These are phyloP conservation scores for Botia kubotai DNA, from an alignment of 2,797 vertebrate species.

Conservation along the genomic window DNA sequence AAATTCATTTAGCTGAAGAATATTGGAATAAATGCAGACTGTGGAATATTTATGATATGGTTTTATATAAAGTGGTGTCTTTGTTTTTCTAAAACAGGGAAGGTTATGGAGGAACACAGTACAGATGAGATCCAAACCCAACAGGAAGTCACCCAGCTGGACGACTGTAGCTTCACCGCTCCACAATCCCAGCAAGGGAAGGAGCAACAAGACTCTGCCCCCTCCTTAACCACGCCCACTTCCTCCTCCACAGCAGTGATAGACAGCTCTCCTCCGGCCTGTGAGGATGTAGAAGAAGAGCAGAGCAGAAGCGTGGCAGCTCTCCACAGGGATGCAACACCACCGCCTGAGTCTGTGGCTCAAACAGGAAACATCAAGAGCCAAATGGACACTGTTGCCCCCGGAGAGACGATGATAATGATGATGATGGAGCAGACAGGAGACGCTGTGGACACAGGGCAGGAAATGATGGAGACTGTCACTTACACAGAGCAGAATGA, in stretches of 20 bases:
- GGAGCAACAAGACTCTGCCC: slow-evolving; percentile 56
- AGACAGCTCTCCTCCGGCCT: slow-evolving; percentile 62
- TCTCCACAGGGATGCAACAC: slow-evolving; percentile 62
- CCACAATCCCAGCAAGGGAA: slow-evolving; percentile 60
- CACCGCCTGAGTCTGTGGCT: slow-evolving; percentile 3
- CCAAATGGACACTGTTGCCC: slow-evolving; percentile 55
- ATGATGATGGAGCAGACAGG: slow-evolving; percentile 62
- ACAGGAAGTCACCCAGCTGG: slow-evolving; percentile 36
- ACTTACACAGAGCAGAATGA: slow-evolving; percentile 37
- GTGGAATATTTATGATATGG: background rate
- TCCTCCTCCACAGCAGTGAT: slow-evolving; percentile 66
- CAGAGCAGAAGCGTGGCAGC: slow-evolving; percentile 49
- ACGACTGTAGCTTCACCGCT: slow-evolving; percentile 27
- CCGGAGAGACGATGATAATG: slow-evolving; percentile 60
- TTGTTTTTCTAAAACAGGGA: slow-evolving; percentile 51
- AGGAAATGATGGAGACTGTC: slow-evolving; percentile 57
- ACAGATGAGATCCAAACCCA: slow-evolving; percentile 11
- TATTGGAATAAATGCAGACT: background rate
- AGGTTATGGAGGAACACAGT: slow-evolving; percentile 59
- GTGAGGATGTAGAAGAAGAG: slow-evolving; percentile 65
- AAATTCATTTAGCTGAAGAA: slow-evolving; percentile 13
- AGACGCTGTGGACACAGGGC: slow-evolving; percentile 68
- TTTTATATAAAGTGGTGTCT: slow-evolving; percentile 31
- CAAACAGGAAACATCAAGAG: background rate
- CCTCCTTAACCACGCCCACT: slow-evolving; percentile 64